Base-by-base conservation (phyloP, 2,888 invertebrate species). In the Pheosia gnoma region DNA sequence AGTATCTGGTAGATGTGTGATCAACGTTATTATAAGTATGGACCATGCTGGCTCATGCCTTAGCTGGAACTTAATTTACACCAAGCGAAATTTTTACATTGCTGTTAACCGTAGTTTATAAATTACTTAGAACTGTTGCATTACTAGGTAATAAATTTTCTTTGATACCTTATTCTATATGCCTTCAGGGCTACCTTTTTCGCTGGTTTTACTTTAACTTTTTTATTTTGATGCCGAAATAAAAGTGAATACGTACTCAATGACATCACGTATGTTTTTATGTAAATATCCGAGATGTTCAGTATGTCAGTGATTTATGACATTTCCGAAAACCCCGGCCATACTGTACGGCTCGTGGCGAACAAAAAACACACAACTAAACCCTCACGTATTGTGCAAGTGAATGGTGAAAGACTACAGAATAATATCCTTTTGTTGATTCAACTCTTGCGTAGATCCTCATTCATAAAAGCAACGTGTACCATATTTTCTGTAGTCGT, bases 251-350 rank as follows among this genome's bases (percentile, higher is more conserved):
- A 75, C 77, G 74, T 75, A 75, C 78, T 73, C 83, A 82, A 82
- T 82, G 82, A 81, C 82, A 78, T 77, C 73, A 69, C 71, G 79
- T 77, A 76, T 71, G 72, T 78, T 84, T 84, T 85, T 85, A 83
- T 78, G 75, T 72, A 70, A 78, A 80, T 76, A 82, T 79, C 78
- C 75, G 74, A 79, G 70, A 78, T 79, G 68, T 72, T 79, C 65
- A 25, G 73, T 70, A 68, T 82, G 85, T 83, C 84, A 82, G 82
- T 88, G 87, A 89, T 88, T 88, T 82, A 89, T 89, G 84, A 78
- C 70, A 73, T 81, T 78, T 73, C 72, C 77, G 82, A 82, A 77
- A 74, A 75, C 71, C 69, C 72, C 65, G 71, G 66, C 74, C 75
- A 77, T 78, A 75, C 72, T 72, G 68, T 70, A 61, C 66, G 66